Evolutionary conservation across 2,113 vertebrate genomes (phyloP).

Genomic region (Ophthalmolycus amberensis): DNA sequence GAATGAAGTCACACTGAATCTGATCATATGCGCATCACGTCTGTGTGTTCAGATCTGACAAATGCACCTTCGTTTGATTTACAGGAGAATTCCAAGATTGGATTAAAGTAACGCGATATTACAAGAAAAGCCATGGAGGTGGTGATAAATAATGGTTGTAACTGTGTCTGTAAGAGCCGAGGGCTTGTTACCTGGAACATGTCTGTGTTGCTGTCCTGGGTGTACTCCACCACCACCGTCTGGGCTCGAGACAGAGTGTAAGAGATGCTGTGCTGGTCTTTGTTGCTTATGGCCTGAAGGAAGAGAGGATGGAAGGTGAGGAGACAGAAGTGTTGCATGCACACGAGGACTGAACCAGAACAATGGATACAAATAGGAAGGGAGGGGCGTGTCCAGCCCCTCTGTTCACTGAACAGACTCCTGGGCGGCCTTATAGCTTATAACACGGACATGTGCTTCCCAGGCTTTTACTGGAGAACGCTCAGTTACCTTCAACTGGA

Average conservation of each 20-base stretch:
- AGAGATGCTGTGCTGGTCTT: slow-evolving; percentile 99
- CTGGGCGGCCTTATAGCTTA: background rate
- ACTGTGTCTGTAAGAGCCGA: slow-evolving; percentile 15
- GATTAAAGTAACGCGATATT: background rate
- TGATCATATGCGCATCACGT: too few relatives aligned
- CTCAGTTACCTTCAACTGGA: slow-evolving; percentile 24
- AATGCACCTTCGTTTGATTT: too few relatives aligned
- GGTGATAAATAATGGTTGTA: slow-evolving; percentile 19
- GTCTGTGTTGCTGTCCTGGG: slow-evolving; percentile 96
- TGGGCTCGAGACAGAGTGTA: slow-evolving; percentile 96
- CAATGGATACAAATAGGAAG: slow-evolving; percentile 13
- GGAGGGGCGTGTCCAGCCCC: slow-evolving; percentile 8
- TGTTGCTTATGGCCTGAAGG: slow-evolving; percentile 95
- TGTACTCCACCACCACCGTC: slow-evolving; percentile 99
- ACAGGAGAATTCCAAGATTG: too few relatives aligned
- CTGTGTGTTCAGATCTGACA: too few relatives aligned
- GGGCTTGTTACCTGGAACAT: slow-evolving; percentile 90
- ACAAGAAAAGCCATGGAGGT: background rate
- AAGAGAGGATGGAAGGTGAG: background rate
- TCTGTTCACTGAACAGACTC: slow-evolving; percentile 31
- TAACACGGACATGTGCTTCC: slow-evolving; percentile 13
- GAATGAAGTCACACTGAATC: too few relatives aligned
- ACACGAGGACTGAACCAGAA: background rate
- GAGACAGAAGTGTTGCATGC: background rate
- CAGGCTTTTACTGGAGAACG: slow-evolving; percentile 25